phyloP scores from a whole-genome alignment of 1,140 invertebrate genomes.

The Gryllus bimaculatus region DNA sequence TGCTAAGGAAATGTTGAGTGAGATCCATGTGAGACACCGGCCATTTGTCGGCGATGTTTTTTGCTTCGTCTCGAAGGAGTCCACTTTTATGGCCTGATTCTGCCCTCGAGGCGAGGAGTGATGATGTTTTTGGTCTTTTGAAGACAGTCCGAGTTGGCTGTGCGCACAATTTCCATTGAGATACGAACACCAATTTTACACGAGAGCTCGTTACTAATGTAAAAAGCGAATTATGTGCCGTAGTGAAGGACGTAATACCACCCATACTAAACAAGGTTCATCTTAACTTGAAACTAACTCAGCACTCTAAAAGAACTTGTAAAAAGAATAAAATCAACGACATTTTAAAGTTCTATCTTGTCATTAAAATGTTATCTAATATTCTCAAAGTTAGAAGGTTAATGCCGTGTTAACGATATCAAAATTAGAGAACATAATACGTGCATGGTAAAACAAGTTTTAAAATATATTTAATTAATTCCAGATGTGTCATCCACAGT shows the following conservation, averaged over 20 bases:
- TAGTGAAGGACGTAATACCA: background rate
- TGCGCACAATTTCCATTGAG: background rate
- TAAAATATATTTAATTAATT: background rate
- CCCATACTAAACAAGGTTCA: background rate
- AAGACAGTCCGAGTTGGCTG: background rate
- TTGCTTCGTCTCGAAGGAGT: background rate
- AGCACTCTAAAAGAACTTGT: background rate
- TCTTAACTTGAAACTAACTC: background rate
- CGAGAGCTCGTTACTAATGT: background rate
- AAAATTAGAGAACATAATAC: background rate
- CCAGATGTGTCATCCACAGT: background rate
- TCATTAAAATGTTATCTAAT: background rate
- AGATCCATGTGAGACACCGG: background rate
- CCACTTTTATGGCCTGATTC: background rate
- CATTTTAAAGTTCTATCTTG: background rate
- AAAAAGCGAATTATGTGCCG: background rate
- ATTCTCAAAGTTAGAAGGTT: background rate
- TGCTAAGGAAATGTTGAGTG: background rate
- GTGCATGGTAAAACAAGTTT: background rate
- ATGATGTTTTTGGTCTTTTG: background rate
- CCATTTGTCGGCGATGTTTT: background rate
- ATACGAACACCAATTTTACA: background rate
- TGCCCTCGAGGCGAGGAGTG: background rate
- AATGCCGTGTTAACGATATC: background rate
- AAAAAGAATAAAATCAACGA: background rate